These are phyloP conservation scores for Mylabris phalerata DNA, from an alignment of 1,140 invertebrate genomes.

Conservation along the genomic window DNA sequence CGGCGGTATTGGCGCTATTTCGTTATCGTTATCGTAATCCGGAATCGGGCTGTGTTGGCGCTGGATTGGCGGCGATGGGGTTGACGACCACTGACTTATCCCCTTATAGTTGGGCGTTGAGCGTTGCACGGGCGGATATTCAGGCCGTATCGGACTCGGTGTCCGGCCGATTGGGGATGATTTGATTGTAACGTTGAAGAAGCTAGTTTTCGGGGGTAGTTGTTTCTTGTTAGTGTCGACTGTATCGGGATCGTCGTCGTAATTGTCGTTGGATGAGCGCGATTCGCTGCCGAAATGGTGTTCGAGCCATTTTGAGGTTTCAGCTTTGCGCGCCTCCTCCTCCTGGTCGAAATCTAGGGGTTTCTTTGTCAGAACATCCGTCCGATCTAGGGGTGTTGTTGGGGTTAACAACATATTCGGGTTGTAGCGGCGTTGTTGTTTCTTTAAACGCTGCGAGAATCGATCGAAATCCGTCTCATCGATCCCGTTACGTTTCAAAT, in stretches of 20 bases:
- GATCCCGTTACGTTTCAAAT: constrained; percentile 45
- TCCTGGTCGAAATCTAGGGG: constrained; percentile 79
- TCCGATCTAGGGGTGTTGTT: constrained; percentile 52
- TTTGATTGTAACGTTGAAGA: constrained; percentile 73
- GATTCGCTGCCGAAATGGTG: constrained; percentile 84
- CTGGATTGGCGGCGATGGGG: constrained; percentile 26
- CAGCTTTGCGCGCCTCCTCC: constrained; percentile 79
- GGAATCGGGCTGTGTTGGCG: constrained; percentile 42
- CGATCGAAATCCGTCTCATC: constrained; percentile 68
- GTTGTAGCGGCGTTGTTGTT: background rate
- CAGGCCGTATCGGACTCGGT: background rate
- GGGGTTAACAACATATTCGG: constrained; percentile 32
- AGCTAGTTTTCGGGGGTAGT: constrained; percentile 56
- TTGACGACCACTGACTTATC: constrained; percentile 19
- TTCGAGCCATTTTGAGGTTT: constrained; percentile 84
- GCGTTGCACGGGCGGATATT: background rate
- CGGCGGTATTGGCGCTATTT: constrained; percentile 17
- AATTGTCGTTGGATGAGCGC: constrained; percentile 60
- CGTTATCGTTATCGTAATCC: constrained; percentile 30
- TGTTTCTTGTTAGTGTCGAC: constrained; percentile 17
- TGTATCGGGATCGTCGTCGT: constrained; percentile 44
- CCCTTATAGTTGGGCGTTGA: constrained; percentile 6
- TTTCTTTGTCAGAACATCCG: constrained; percentile 70
- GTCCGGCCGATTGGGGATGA: constrained; percentile 45
- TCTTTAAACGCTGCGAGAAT: constrained; percentile 44